A percentile compares a stretch with the other conserved stretches of the same genome.
phyloP scores from a whole-genome alignment of 1,140 invertebrate species.

The Cherax quadricarinatus region DNA sequence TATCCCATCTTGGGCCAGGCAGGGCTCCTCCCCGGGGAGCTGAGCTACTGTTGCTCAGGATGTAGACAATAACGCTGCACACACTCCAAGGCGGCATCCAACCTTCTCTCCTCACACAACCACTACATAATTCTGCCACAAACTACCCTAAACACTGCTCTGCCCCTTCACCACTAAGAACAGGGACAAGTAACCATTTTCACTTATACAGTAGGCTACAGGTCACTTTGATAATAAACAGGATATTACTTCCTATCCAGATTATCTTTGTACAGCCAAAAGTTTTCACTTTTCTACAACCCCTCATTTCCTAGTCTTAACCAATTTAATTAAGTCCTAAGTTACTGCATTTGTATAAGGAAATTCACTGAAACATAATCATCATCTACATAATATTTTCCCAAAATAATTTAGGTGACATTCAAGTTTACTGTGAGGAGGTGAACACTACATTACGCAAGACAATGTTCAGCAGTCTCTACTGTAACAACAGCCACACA shows the following conservation, averaged over 20 bases:
- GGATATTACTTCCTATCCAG: conserved; percentile 60
- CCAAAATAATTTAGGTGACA: not conserved
- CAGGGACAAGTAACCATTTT: not conserved
- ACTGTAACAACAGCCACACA: not conserved
- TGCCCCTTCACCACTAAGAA: not conserved
- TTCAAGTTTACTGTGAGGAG: not conserved
- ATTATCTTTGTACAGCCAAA: not conserved
- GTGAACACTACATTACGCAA: not conserved
- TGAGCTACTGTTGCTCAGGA: conserved; percentile 13
- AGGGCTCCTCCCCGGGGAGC: not conserved
- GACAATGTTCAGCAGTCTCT: not conserved
- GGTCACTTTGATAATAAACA: conserved; percentile 27
- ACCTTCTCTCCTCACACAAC: not conserved
- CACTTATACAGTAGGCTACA: not conserved
- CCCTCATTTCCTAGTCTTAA: not conserved
- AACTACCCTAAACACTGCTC: not conserved
- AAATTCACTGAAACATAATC: not conserved
- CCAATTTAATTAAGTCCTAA: not conserved
- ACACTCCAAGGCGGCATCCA: not conserved
- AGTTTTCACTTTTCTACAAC: not conserved
- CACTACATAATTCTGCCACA: not conserved
- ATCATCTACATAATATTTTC: not conserved
- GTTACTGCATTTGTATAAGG: not conserved
- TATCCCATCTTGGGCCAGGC: not conserved
- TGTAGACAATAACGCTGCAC: conserved; percentile 38